Conservation (phyloP, 2,888 invertebrate species). For the Anaspis maculata region DNA sequence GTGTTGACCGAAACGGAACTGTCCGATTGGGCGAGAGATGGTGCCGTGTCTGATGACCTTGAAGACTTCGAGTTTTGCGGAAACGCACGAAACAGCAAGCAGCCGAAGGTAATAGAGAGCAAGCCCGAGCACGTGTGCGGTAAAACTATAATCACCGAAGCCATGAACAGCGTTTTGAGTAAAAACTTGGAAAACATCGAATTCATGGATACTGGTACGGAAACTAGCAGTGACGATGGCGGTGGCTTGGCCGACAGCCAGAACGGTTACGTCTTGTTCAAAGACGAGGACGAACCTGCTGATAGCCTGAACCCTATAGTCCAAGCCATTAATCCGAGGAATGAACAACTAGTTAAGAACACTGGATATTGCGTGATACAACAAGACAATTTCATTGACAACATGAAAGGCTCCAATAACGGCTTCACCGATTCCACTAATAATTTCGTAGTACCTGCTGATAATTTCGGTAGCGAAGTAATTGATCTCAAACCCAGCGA, state of each 20-base stretch:
- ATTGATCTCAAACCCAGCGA: slow-evolving; percentile 32
- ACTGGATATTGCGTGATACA: slow-evolving; percentile 35
- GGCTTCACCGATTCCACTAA: slow-evolving; percentile 1
- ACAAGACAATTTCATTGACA: slow-evolving; percentile 14
- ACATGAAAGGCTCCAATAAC: not conserved
- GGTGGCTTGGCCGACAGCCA: slow-evolving; percentile 48
- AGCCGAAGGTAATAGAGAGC: slow-evolving; percentile 5
- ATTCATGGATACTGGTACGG: slow-evolving; percentile 80
- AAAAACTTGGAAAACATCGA: slow-evolving; percentile 71
- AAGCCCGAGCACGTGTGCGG: slow-evolving; percentile 32
- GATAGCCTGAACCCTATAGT: slow-evolving; percentile 36
- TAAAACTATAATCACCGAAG: slow-evolving; percentile 27
- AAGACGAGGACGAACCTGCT: slow-evolving; percentile 40
- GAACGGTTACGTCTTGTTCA: slow-evolving; percentile 60
- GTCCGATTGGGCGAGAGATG: slow-evolving; percentile 85
- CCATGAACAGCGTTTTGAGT: slow-evolving; percentile 28
- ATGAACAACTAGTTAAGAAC: slow-evolving; percentile 23
- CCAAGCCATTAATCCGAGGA: slow-evolving; percentile 26
- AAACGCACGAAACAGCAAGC: no score
- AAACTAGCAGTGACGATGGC: slow-evolving; percentile 62
- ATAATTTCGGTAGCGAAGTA: slow-evolving; percentile 26
- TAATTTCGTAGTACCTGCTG: not conserved
- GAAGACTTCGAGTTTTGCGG: slow-evolving; percentile 48
- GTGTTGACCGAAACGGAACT: slow-evolving; percentile 78
- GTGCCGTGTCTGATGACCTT: slow-evolving; percentile 67